Percentiles rank a stretch among this genome's conserved stretches.
These are phyloP conservation scores for Clarias gariepinus DNA, from an alignment of 2,113 vertebrate genomes.

Conservation along the genomic window DNA sequence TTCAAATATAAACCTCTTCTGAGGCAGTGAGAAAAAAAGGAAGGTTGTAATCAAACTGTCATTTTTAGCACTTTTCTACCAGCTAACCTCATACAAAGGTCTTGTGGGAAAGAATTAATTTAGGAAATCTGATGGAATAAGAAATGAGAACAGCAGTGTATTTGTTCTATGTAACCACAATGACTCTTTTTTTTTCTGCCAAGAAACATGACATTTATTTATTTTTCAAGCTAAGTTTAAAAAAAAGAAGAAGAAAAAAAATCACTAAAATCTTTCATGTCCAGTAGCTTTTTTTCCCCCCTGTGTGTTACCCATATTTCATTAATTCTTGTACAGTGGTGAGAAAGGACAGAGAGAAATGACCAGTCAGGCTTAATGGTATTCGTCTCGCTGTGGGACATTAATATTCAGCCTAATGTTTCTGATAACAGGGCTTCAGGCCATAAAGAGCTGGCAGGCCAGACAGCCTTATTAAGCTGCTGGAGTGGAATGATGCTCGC, in stretches of 20 bases:
- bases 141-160: constrained; percentile 78
- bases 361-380: constrained; percentile 92
- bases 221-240: constrained; percentile 56
- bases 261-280: constrained; percentile 53
- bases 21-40: constrained; percentile 88
- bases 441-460: constrained; percentile 82
- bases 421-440: constrained; percentile 96
- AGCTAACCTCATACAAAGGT: constrained; percentile 83
- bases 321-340: constrained; percentile 94
- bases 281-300: constrained; percentile 33
- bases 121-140: constrained; percentile 61
- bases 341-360: constrained; percentile 93
- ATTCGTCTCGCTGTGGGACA: constrained; percentile 92
- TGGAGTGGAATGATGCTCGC: constrained; percentile 75
- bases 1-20: constrained; percentile 94
- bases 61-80: constrained; percentile 79
- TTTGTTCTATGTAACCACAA: constrained; percentile 76
- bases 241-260: constrained; percentile 65
- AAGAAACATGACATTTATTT: constrained; percentile 60
- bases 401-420: constrained; percentile 99
- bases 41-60: constrained; percentile 94
- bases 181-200: constrained; percentile 53
- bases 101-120: constrained; percentile 85
- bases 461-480: constrained; percentile 79
- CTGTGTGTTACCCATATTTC: constrained; percentile 80